Base-by-base conservation (phyloP, 2,113 vertebrate species). In the Etheostoma cragini region DNA sequence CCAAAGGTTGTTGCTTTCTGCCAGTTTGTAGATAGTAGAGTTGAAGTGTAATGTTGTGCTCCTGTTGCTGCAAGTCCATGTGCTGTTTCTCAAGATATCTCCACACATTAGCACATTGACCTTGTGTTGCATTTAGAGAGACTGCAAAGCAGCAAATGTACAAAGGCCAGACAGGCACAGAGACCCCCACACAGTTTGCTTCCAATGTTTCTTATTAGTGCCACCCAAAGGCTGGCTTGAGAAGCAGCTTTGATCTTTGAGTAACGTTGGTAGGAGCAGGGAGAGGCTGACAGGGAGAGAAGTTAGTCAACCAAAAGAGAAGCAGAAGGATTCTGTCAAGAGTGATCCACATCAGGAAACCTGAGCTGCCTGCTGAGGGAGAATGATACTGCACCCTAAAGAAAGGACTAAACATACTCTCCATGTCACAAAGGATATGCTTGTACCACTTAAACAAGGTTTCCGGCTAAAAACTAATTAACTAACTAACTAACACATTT, bases 291-390 rank as follows among this genome's bases (percentile, higher is more conserved):
- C 81, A 83, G 64, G 63, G 71, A 76, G 78, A 86, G 76, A 80
- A 85, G 88, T 82, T 89, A 87, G 73, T 88, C 84, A 79, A 83
- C 83, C 86, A 92, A 89, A 89, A 89, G 83, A 83, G 70, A 91
- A 91, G 83, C 92, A 93, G 93, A 87, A 83, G 91, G 91, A 85
- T 83, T 88, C 78, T 94, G 93, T 93, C 93, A 93, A 58, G 78
- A 87, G 79, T 82, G 80, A 93, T 94, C 63, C 88, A 86, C 86
- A 87, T 94, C 95, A 93, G 76, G 78, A 71, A 82, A 88, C 75
- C 84, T 86, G 85, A 81, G 84, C 81, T 68, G 80, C 50, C 71
- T 74, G 66, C 70, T 73, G 66, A 84, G 75, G 69, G 68, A 76
- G 84, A 85, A 72, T 21, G 68, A 57, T 72, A 87, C 72, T 76